phyloP scores from a whole-genome alignment of 1,140 invertebrate species.

The Pantala flavescens region DNA sequence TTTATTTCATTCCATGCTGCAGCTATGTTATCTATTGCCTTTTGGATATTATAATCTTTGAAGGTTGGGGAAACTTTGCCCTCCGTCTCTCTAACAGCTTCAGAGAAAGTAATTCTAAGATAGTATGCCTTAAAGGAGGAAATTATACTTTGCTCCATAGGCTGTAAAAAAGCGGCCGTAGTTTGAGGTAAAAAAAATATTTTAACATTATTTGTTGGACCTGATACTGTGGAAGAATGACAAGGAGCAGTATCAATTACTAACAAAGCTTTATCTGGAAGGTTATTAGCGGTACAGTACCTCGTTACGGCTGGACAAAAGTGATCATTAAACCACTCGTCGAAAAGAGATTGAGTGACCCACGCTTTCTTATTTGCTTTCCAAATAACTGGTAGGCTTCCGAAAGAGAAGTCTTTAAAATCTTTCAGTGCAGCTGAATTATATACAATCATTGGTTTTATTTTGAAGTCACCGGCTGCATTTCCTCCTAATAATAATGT shows the following conservation, averaged over 20 bases:
- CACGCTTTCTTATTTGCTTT: slow-evolving; percentile 34
- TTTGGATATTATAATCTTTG: too few species aligned
- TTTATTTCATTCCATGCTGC: too few species aligned
- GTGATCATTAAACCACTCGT: slow-evolving; percentile 30
- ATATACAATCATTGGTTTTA: slow-evolving; percentile 37
- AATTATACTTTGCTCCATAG: too few species aligned
- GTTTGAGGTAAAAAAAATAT: slow-evolving; percentile 29
- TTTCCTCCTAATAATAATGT: slow-evolving; percentile 36
- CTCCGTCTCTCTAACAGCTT: slow-evolving; percentile 17
- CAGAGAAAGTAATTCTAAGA: slow-evolving; percentile 21
- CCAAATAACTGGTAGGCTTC: slow-evolving; percentile 33
- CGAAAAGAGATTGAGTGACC: slow-evolving; percentile 33
- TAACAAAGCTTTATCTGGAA: slow-evolving; percentile 32
- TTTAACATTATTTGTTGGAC: slow-evolving; percentile 27
- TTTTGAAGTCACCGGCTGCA: slow-evolving; percentile 32
- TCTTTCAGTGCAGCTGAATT: slow-evolving; percentile 32
- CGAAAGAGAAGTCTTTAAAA: slow-evolving; percentile 32
- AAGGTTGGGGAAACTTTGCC: not conserved
- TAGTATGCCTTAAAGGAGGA: slow-evolving; percentile 23
- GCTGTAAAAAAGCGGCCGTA: too few species aligned
- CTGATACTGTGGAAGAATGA: slow-evolving; percentile 20
- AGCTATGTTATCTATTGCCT: too few species aligned
- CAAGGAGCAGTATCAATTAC: slow-evolving; percentile 33
- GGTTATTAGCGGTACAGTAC: slow-evolving; percentile 26
- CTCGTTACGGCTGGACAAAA: slow-evolving; percentile 28